A percentile compares a stretch with the other conserved stretches of the same genome.
phyloP scores from a whole-genome alignment of 2,113 vertebrate species.

The Ornithorhynchus anatinus region DNA sequence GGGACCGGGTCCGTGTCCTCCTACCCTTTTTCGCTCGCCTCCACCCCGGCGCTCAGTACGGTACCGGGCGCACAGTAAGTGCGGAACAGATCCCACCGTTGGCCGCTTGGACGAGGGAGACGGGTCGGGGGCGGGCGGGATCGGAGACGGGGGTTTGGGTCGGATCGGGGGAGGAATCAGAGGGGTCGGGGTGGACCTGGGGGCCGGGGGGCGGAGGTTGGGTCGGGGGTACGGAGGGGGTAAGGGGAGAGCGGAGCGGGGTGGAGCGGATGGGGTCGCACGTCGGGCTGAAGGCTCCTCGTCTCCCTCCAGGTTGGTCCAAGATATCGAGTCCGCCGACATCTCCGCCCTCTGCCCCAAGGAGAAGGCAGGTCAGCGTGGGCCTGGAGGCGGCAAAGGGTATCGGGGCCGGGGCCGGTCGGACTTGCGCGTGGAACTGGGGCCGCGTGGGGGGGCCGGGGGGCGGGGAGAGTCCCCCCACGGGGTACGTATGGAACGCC shows the following conservation, averaged over 20 bases:
- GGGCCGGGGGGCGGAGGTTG: not conserved
- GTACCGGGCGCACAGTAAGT: not conserved
- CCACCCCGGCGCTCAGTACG: too few relatives aligned
- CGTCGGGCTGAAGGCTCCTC: not conserved
- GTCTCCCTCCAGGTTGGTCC: slow-evolving; percentile 47
- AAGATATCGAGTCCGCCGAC: slow-evolving; percentile 51
- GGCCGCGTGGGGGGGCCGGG: not conserved
- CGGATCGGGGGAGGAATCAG: not conserved
- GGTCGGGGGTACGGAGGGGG: not conserved
- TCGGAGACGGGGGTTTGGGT: not conserved
- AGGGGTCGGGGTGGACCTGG: not conserved
- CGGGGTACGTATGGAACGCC: not conserved
- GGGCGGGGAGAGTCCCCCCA: not conserved
- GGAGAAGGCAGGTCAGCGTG: slow-evolving; percentile 52
- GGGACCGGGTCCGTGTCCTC: not conserved
- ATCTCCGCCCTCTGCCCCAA: slow-evolving; percentile 49
- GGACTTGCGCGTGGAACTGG: not conserved
- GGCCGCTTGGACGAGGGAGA: not conserved
- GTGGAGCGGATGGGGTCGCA: slow-evolving; percentile 50
- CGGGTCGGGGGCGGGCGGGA: not conserved
- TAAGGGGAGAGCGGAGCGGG: slow-evolving; percentile 65
- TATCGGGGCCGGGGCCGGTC: not conserved
- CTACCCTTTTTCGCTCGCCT: too few relatives aligned
- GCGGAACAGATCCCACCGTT: not conserved
- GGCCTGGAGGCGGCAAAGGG: not conserved